Conservation (phyloP, 2,113 vertebrate species). For the Casuarius casuarius region DNA sequence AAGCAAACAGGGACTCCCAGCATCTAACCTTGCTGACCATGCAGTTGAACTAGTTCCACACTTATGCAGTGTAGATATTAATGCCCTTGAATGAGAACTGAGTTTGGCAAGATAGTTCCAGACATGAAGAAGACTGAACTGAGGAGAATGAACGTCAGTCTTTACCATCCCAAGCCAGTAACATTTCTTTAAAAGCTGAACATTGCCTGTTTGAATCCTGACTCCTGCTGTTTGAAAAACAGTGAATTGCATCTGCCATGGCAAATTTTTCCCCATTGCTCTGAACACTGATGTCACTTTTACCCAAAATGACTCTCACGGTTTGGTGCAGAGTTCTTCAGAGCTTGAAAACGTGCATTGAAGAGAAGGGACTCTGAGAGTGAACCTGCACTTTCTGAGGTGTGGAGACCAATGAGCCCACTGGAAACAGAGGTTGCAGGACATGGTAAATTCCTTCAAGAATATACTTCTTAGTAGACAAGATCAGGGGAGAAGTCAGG, state of each 20-base stretch:
- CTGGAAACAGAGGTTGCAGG: neutral
- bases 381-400: neutral
- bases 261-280: slow-evolving; percentile 4
- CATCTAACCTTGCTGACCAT: neutral
- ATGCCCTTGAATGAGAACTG: neutral
- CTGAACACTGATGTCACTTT: neutral
- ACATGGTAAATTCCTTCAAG: neutral
- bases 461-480: neutral
- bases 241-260: neutral
- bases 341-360: neutral
- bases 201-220: neutral
- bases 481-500: neutral
- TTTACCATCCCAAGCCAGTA: neutral
- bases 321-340: neutral
- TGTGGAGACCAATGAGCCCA: neutral
- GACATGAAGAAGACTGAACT: neutral
- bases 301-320: neutral
- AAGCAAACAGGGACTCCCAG: neutral
- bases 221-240: neutral
- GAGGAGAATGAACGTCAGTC: neutral
- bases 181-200: neutral
- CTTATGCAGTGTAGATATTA: accelerated
- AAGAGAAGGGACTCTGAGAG: neutral
- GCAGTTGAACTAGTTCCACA: neutral
- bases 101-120: neutral